A percentile compares a stretch with the other conserved stretches of the same genome.
phyloP scores from a whole-genome alignment of 2,888 invertebrate genomes.

The Spilosoma lubricipeda region DNA sequence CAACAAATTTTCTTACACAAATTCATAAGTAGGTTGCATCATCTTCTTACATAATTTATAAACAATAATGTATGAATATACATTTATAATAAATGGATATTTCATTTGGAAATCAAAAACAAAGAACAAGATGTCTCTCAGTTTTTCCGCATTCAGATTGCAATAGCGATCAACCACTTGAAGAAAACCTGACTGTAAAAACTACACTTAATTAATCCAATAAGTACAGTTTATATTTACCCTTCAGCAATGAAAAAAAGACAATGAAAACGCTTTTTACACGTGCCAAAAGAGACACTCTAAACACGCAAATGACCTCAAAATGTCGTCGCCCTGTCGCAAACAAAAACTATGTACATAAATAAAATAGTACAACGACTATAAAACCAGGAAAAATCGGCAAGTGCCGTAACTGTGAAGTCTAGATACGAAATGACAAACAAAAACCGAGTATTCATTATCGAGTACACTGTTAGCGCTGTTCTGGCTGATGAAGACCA shows the following conservation, averaged over 20 bases:
- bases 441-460: not conserved
- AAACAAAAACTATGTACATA: slow-evolving; percentile 50
- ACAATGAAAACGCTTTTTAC: slow-evolving; percentile 35
- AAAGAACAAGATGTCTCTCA: not conserved
- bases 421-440: slow-evolving; percentile 24
- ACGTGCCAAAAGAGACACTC: slow-evolving; percentile 37
- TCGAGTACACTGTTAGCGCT: not conserved
- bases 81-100: not conserved
- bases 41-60: not conserved
- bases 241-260: slow-evolving; percentile 11
- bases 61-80: not conserved
- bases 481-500: not conserved
- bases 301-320: slow-evolving; percentile 48
- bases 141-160: too few species aligned
- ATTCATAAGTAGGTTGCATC: not conserved
- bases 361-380: slow-evolving; percentile 48
- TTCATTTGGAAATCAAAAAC: not conserved
- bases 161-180: too few species aligned
- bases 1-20: not conserved
- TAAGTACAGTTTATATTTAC: not conserved
- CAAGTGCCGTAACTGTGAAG: slow-evolving; percentile 40
- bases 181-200: not conserved
- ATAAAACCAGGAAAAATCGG: slow-evolving; percentile 39
- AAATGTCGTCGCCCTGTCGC: slow-evolving; percentile 49
- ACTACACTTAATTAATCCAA: not conserved